Evolutionary conservation across 30 jellyfish, hydroid and myxozoan species (phyloP).

Genomic region (Aurelia sp.): DNA sequence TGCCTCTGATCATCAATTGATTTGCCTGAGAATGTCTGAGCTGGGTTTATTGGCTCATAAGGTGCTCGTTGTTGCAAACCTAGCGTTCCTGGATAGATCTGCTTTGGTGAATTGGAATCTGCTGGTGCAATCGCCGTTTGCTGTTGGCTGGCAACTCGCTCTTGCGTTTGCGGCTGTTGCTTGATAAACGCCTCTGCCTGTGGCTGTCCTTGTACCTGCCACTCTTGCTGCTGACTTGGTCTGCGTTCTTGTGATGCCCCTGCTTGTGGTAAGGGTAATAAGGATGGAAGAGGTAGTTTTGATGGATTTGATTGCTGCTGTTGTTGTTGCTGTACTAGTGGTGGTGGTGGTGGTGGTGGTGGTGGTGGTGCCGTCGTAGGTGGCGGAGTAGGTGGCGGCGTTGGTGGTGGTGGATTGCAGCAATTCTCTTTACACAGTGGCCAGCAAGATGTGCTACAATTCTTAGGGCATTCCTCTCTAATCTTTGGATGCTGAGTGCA

Average conservation of each 20-base stretch:
- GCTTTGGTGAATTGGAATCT: slow-evolving; percentile 10
- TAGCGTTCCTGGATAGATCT: slow-evolving; percentile 2
- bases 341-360: slow-evolving; percentile 66
- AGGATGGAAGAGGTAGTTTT: no score
- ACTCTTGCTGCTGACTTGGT: no score
- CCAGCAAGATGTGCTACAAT: slow-evolving; percentile 82
- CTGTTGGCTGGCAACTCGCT: background rate
- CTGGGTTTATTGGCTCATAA: slow-evolving; percentile 17
- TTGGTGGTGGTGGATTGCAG: slow-evolving; percentile 86
- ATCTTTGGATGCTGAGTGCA: slow-evolving; percentile 87
- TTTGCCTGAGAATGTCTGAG: slow-evolving; percentile 53
- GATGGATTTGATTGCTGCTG: background rate
- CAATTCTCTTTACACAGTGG: slow-evolving; percentile 82
- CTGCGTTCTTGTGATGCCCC: no score
- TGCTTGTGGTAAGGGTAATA: background rate
- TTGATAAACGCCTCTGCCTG: background rate
- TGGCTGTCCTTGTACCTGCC: background rate
- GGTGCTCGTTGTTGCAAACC: slow-evolving; percentile 19
- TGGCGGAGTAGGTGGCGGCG: slow-evolving; percentile 69
- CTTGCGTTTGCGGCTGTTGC: background rate
- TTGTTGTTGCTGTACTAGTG: background rate
- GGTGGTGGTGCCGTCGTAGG: slow-evolving; percentile 61
- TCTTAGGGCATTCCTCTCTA: slow-evolving; percentile 66
- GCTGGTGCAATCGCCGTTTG: slow-evolving; percentile 49
- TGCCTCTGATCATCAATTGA: slow-evolving; percentile 31